Base-by-base conservation (phyloP, 2,888 invertebrate species). In the Silvanus unidentatus region DNA sequence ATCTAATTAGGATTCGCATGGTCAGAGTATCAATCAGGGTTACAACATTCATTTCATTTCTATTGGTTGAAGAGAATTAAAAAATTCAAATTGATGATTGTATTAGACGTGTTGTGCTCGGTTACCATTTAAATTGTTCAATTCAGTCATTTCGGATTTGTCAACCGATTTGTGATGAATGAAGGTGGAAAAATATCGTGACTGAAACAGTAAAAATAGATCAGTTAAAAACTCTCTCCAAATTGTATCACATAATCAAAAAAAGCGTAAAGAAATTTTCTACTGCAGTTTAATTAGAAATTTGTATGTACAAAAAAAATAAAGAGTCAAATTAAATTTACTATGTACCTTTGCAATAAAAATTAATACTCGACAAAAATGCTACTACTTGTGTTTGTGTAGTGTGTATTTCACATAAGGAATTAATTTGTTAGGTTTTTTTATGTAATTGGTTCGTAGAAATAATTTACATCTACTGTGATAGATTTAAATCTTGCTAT, bases 51-150 rank as follows among this genome's bases (percentile, higher is more conserved):
- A 22, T 22, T n/a, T n/a, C n/a, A n/a, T n/a, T n/a, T 22, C 22
- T 22, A 22, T 22, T 22, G 22, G 8, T n/a, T n/a, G n/a, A n/a
- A n/a, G n/a, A n/a, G n/a, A n/a, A n/a, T n/a, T n/a, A n/a, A n/a
- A n/a, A n/a, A n/a, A n/a, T n/a, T n/a, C n/a, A n/a, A n/a, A n/a
- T n/a, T n/a, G n/a, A n/a, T n/a, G n/a, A n/a, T n/a, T n/a, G n/a
- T 5, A 22, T 22, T 22, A 22, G 22, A 22, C 22, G 8, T 22
- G 22, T 22, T 37, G 37, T 15, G n/a, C 37, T 9, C 37, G 15
- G 12, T 37, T 37, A 11, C 37, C 37, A 37, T 37, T 37, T 16
- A 37, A n/a, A 37, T 16, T 37, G 15, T 16, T 37, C 14, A 37
- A n/a, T 16, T 37, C 37, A 9, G 37, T 37, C 37, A 15, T 9